Evolutionary conservation across 2,888 invertebrate species (phyloP), one percentile per base, ranked within the genome.

Genomic region (Epicampocera succincta): DNA sequence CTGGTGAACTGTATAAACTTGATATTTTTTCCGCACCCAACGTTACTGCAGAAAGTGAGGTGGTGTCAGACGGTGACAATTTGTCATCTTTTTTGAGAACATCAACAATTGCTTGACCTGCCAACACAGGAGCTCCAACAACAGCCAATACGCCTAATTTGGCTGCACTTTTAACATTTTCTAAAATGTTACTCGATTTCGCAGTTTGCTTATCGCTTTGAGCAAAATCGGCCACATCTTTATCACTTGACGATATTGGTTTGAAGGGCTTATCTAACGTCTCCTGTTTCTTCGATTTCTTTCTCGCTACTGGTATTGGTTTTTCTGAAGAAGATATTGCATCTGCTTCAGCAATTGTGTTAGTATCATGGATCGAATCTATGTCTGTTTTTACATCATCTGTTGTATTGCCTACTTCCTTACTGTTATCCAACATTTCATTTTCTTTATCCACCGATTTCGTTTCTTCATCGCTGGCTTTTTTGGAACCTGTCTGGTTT

Each of bases 131-230:
- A 15, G 96, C 96, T 33, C 96, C 97, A 6, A 98, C 93, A 38
- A 98, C 93, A 19, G 97, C 97, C 83, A 98, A 91, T 1, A 98
- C 92, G 1, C 98, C 98, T 89, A 96, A 92, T 88, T 96, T 96
- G 0, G 97, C 95, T 13, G 97, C 98, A 86, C 96, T 93, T 85
- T 87, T 88, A 0, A 87, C 86, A 80, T 88, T 89, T 74, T 89
- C 85, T 76, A 88, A 17, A 0, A 89, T 80, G 4, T 83, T 86
- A 65, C 81, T 84, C 12, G 15, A 46, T 5, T 84, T 61, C 33
- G 74, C 12, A 3, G 50, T 19, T 56, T 83, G 48, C 17, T 60
- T 86, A 54, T 89, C 89, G 0, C 73, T 65, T 11, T 86, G 80
- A 65, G 88, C 85, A 13, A 89, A 89, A 54, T 87, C 87, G 21